These are phyloP conservation scores for Scolanthus callimorphus DNA, from an alignment of 92 coral and sea anemone genomes.

Conservation along the genomic window DNA sequence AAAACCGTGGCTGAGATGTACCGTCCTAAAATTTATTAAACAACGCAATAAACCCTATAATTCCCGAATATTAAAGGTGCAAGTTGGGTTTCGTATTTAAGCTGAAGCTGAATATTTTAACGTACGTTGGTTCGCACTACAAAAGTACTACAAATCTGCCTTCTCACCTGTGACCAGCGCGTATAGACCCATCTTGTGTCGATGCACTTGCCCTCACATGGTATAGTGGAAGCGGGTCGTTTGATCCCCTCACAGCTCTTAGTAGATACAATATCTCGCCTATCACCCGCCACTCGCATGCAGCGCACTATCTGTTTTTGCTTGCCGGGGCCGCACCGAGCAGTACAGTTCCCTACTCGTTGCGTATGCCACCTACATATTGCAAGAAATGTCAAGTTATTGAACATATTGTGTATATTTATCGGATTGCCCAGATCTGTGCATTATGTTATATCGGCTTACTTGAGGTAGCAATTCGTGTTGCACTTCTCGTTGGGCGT, in stretches of 20 bases:
- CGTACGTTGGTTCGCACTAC: too few species aligned
- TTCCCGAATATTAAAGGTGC: too few species aligned
- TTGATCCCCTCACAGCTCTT: conserved; percentile 47
- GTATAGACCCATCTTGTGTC: conserved; percentile 76
- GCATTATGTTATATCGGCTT: too few species aligned
- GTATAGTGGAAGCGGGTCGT: conserved; percentile 52
- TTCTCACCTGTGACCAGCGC: conserved; percentile 72
- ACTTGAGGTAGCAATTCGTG: conserved; percentile 74
- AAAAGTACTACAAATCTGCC: too few species aligned
- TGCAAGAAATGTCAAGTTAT: too few species aligned
- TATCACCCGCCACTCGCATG: conserved; percentile 36
- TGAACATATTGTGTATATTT: too few species aligned
- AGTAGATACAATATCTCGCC: conserved; percentile 31
- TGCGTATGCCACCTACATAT: conserved; percentile 66
- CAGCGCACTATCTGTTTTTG: conserved; percentile 60
- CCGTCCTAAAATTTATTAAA: too few species aligned
- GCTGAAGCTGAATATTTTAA: too few species aligned
- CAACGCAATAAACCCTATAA: too few species aligned
- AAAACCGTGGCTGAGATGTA: too few species aligned
- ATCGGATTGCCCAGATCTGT: too few species aligned
- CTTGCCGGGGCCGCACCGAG: conserved; percentile 80
- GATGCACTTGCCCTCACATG: conserved; percentile 69
- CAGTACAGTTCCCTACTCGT: conserved; percentile 49
- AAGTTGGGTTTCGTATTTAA: too few species aligned
- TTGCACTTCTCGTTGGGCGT: conserved; percentile 73